These are phyloP conservation scores for Acanthopagrus latus DNA, from an alignment of 2,797 vertebrate genomes.

Conservation along the genomic window DNA sequence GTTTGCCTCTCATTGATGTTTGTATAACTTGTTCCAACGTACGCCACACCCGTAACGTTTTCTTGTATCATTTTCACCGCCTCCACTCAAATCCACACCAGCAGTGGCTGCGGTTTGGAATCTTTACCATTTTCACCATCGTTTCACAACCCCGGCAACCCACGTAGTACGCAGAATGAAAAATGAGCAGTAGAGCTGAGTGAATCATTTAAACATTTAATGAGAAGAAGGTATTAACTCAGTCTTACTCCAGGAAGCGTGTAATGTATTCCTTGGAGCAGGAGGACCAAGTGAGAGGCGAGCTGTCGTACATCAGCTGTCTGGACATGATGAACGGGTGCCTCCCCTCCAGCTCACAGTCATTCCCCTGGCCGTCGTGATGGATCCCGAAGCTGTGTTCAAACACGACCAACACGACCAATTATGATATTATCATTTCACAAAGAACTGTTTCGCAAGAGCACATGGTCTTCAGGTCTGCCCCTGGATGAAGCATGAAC, in stretches of 20 bases:
- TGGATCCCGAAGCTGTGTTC: slow-evolving; percentile 93
- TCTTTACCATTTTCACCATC: background rate
- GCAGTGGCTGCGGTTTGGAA: background rate
- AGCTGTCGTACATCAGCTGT: slow-evolving; percentile 95
- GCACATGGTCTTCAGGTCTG: background rate
- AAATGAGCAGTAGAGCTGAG: background rate
- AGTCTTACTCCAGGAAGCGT: slow-evolving; percentile 94
- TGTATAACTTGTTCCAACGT: slow-evolving; percentile 9
- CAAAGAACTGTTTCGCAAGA: background rate
- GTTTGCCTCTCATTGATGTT: slow-evolving; percentile 10
- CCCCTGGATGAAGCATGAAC: too few species aligned
- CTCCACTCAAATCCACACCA: slow-evolving; percentile 19
- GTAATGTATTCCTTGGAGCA: slow-evolving; percentile 99
- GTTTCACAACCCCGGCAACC: background rate
- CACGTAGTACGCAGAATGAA: background rate
- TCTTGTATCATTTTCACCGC: slow-evolving; percentile 16
- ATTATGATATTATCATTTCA: slow-evolving; percentile 7
- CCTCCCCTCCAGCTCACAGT: slow-evolving; percentile 91
- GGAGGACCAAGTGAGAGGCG: slow-evolving; percentile 94
- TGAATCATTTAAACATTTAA: background rate
- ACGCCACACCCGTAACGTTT: slow-evolving; percentile 16
- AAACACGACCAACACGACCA: slow-evolving; percentile 21
- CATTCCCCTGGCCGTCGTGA: slow-evolving; percentile 96
- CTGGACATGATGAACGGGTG: slow-evolving; percentile 96
- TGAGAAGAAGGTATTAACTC: background rate